Conservation (phyloP, 2,888 invertebrate genomes). For the Drosophila tripunctata region DNA sequence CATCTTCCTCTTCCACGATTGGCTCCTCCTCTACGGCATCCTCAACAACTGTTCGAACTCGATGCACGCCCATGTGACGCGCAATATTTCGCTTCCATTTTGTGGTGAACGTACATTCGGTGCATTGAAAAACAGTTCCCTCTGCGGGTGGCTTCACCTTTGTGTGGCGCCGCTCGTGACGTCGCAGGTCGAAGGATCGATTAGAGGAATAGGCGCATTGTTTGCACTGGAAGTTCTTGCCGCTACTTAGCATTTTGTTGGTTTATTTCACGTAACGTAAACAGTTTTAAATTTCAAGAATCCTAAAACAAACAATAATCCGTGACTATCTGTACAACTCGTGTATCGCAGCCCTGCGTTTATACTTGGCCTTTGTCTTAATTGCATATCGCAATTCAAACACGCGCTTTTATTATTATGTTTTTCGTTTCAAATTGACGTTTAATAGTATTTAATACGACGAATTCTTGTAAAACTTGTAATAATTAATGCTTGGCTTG, state of each 20-base stretch:
- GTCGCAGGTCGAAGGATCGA: conserved; percentile 41
- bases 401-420: background rate
- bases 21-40: background rate
- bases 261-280: background rate
- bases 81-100: conserved; percentile 44
- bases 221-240: conserved; percentile 31
- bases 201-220: conserved; percentile 34
- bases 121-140: conserved; percentile 21
- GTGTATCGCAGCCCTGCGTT: background rate
- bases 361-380: conserved; percentile 17
- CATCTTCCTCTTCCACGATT: background rate
- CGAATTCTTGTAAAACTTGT: background rate
- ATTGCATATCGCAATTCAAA: background rate
- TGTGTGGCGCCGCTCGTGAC: conserved; percentile 35
- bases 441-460: background rate
- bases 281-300: background rate
- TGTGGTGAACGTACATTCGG: conserved; percentile 28
- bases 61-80: conserved; percentile 39
- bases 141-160: conserved; percentile 7
- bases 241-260: conserved; percentile 22
- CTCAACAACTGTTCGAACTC: background rate
- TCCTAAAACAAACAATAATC: conserved; percentile 20
- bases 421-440: background rate
- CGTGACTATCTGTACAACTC: conserved; percentile 2
- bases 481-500: background rate